A percentile compares a stretch with the other conserved stretches of the same genome.
These are phyloP conservation scores for Pedionomus torquatus DNA, from an alignment of 2,113 vertebrate species.

Conservation along the genomic window DNA sequence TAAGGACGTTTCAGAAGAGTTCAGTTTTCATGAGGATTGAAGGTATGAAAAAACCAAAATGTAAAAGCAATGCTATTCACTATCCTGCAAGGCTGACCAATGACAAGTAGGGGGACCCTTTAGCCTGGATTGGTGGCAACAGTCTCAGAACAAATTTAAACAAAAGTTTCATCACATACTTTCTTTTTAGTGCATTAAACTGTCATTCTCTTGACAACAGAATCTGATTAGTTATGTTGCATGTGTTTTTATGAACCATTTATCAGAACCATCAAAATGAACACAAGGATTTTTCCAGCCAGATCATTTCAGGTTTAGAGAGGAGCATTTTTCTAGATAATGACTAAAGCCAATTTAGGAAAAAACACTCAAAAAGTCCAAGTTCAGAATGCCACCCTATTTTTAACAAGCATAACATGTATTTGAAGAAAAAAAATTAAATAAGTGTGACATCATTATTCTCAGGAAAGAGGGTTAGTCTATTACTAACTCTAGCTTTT, in stretches of 20 bases:
- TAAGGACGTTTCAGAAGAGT: background rate
- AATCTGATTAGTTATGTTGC: background rate
- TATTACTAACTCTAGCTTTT: slow-evolving; percentile 39
- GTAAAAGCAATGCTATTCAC: background rate
- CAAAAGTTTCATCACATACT: background rate
- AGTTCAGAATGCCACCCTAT: background rate
- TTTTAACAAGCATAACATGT: background rate
- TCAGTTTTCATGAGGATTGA: slow-evolving; percentile 58
- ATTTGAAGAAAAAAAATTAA: background rate
- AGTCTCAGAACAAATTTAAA: slow-evolving; percentile 52
- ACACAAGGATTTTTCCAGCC: background rate
- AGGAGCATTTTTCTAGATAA: background rate
- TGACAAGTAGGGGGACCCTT: background rate
- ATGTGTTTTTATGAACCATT: background rate
- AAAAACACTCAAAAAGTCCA: background rate
- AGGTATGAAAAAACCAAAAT: background rate
- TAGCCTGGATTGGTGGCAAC: slow-evolving; percentile 48
- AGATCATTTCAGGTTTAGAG: background rate
- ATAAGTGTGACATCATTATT: background rate
- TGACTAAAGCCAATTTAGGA: background rate
- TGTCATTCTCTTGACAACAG: background rate
- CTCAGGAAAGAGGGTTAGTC: slow-evolving; percentile 5
- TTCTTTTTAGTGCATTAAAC: background rate
- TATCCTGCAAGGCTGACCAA: background rate
- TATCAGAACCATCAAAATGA: background rate